A percentile compares a stretch with the other conserved stretches of the same genome.
phyloP scores from a whole-genome alignment of 2,113 vertebrate genomes.

The Morone chrysops region DNA sequence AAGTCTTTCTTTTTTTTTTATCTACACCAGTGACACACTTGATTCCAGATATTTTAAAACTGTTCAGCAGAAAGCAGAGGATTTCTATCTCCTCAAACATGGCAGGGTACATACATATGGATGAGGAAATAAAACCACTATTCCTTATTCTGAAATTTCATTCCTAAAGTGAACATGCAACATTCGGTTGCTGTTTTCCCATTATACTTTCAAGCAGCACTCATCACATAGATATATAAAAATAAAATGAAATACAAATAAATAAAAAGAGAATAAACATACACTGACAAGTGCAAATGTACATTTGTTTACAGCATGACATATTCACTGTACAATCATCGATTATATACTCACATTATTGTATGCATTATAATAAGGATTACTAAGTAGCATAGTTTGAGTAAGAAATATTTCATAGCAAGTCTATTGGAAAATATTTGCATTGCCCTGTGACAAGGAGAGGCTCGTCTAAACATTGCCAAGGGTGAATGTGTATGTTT shows the following conservation, averaged over 20 bases:
- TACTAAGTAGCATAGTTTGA: conserved; percentile 84
- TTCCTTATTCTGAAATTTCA: conserved; percentile 57
- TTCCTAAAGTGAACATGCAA: conserved; percentile 75
- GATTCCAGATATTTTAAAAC: conserved; percentile 43
- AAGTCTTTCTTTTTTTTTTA: background rate
- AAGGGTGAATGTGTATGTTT: conserved; percentile 37
- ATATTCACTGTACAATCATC: conserved; percentile 85
- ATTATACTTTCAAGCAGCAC: conserved; percentile 76
- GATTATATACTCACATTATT: conserved; percentile 84
- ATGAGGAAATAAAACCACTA: conserved; percentile 56
- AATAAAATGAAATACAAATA: conserved; percentile 81
- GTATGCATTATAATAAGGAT: conserved; percentile 83
- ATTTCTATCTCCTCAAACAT: conserved; percentile 44
- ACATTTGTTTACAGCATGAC: conserved; percentile 85
- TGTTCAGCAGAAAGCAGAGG: conserved; percentile 34
- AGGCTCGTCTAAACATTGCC: conserved; percentile 71
- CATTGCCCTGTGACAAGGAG: conserved; percentile 81
- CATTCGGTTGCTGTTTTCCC: conserved; percentile 74
- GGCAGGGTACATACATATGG: conserved; percentile 39
- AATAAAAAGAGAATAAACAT: conserved; percentile 74
- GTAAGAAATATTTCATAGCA: conserved; percentile 83
- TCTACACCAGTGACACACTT: conserved; percentile 6
- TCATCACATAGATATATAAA: conserved; percentile 76
- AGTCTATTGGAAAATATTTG: conserved; percentile 82
- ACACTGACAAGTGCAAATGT: conserved; percentile 83